Evolutionary conservation across 2,888 invertebrate genomes (phyloP).

Genomic region (Drosophila kokeensis): DNA sequence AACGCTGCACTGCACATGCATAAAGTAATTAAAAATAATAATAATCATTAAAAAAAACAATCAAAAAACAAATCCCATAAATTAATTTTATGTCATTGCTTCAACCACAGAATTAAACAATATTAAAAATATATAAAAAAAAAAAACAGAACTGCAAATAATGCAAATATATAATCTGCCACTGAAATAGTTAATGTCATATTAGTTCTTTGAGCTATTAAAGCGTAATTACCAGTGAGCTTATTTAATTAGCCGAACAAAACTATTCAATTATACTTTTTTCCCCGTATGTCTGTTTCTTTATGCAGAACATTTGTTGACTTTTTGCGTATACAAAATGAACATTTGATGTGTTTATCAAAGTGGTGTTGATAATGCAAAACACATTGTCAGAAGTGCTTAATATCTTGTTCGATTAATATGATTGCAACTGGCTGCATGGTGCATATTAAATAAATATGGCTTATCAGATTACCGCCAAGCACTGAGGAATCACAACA

Average conservation of each 20-base stretch:
- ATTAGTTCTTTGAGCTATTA: slow-evolving; percentile 72
- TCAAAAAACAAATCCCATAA: slow-evolving; percentile 70
- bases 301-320: slow-evolving; percentile 7
- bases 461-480: not conserved
- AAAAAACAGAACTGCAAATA: slow-evolving; percentile 1
- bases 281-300: not conserved
- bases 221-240: slow-evolving; percentile 71
- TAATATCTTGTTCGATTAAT: slow-evolving; percentile 5
- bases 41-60: slow-evolving; percentile 51
- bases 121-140: slow-evolving; percentile 7
- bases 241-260: slow-evolving; percentile 70
- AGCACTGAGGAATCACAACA: not conserved
- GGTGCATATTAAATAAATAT: not conserved
- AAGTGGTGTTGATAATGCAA: slow-evolving; percentile 27
- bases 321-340: slow-evolving; percentile 38
- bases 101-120: slow-evolving; percentile 39
- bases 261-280: slow-evolving; percentile 20
- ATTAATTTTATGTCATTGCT: slow-evolving; percentile 60
- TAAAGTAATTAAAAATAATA: slow-evolving; percentile 73
- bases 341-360: slow-evolving; percentile 52
- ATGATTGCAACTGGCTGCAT: not conserved
- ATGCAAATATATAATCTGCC: slow-evolving; percentile 64
- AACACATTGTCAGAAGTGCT: slow-evolving; percentile 7
- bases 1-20: not conserved
- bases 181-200: slow-evolving; percentile 68